These are phyloP conservation scores for Scalopus aquaticus DNA, from an alignment of 2,113 vertebrate genomes.

Conservation along the genomic window DNA sequence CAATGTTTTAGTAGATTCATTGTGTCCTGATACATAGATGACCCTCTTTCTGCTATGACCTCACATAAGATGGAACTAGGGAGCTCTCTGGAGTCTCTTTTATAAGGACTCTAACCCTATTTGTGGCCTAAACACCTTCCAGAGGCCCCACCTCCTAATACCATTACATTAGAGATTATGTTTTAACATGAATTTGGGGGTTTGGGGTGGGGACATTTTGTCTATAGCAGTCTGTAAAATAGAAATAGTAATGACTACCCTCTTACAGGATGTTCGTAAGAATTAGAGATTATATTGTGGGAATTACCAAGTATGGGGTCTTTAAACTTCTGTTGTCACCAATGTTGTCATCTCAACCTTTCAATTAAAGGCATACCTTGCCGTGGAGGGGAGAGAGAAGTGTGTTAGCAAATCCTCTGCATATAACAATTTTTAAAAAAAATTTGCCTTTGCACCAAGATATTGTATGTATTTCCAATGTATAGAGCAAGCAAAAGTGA, in stretches of 20 bases:
- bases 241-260: not conserved
- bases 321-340: not conserved
- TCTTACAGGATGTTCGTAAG: not conserved
- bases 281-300: not conserved
- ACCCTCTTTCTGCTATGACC: not conserved
- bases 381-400: not conserved
- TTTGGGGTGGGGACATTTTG: not conserved
- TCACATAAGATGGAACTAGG: not conserved
- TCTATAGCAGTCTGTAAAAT: not conserved
- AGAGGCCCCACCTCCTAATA: not conserved
- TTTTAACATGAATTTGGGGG: not conserved
- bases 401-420: not conserved
- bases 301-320: not conserved
- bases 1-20: not conserved
- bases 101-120: not conserved
- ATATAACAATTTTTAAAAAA: not conserved
- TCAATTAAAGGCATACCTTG: not conserved
- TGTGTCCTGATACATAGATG: not conserved
- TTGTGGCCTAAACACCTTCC: not conserved
- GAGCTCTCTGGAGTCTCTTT: not conserved
- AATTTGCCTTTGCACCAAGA: not conserved
- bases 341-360: not conserved
- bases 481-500: not conserved
- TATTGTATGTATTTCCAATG: not conserved
- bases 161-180: not conserved